Evolutionary conservation across 2,113 vertebrate species (phyloP).

Genomic region (Nyctereutes procyonoides): DNA sequence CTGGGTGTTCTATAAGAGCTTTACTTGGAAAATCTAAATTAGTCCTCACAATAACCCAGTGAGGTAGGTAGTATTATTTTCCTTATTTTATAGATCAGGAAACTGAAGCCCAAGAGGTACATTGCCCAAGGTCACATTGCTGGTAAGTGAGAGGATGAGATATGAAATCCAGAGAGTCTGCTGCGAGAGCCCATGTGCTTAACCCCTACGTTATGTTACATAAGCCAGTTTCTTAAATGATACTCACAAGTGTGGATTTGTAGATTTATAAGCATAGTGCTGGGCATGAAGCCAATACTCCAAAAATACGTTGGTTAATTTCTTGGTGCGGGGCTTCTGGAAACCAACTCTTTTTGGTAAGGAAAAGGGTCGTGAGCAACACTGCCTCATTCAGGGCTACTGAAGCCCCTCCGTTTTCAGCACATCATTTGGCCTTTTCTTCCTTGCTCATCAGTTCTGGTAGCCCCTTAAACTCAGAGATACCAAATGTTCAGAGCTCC

Average conservation of each 20-base stretch:
- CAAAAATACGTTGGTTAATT: background rate
- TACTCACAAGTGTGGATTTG: background rate
- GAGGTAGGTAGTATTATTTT: background rate
- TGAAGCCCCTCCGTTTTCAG: background rate
- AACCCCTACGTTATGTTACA: background rate
- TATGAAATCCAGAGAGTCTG: background rate
- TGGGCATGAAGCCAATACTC: background rate
- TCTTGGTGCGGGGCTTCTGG: background rate
- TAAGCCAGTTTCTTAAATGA: background rate
- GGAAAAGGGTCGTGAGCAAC: background rate
- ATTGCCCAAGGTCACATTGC: background rate
- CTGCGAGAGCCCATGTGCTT: background rate
- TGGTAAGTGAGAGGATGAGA: background rate
- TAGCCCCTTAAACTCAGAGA: background rate
- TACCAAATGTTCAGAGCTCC: background rate
- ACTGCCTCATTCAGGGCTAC: background rate
- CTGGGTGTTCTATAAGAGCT: background rate
- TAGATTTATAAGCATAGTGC: background rate
- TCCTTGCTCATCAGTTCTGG: conserved; percentile 28
- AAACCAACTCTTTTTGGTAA: background rate
- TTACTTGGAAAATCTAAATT: background rate
- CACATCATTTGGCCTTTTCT: background rate
- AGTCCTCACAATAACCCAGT: background rate
- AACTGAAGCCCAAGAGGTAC: background rate
- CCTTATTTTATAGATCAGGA: background rate